Base-by-base conservation (phyloP, 2,888 invertebrate genomes). In the Harpalus rubripes region DNA sequence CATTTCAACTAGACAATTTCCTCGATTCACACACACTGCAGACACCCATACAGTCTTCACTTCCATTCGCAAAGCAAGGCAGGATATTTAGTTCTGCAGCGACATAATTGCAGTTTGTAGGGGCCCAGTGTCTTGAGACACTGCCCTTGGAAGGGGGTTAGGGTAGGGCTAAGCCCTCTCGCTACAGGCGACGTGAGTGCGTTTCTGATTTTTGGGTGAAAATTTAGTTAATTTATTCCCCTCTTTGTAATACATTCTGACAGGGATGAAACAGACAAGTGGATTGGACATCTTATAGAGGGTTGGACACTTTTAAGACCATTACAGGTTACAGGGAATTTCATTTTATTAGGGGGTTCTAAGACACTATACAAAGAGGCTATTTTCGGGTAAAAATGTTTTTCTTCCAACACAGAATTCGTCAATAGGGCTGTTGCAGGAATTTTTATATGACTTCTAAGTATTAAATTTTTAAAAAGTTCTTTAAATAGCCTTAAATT, bases 221-320 rank as follows among this genome's bases (percentile, higher is more conserved):
- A 86, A 87, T 87, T 87, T 87, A 85, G 87, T 87, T 87, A 87
- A 87, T 87, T 86, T 86, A 85, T 86, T 83, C 85, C 74, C 85
- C 86, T 86, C 85, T 85, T 86, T 85, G 85, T 87, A 86, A 86
- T 86, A 84, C 86, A 86, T 87, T 87, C 86, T 84, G 85, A 85
- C 85, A 52, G 22, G 18, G 32, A 32, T 32, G 32, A 32, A 32
- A 32, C 32, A 32, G 3, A 32, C 32, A 32, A 32, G 32, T 32
- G 32, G 32, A 32, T 32, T 32, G 32, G 32, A 32, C 32, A 6
- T 32, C 32, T 32, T 32, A 32, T 32, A 32, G 32, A 32, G 32
- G 32, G 32, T 32, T 32, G 32, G 32, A 32, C 32, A 32, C 32
- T 32, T 32, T 32, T 32, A 32, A 32, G 32, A 32, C 32, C 32